Conservation (phyloP, 92 coral and sea anemone species). For the Montipora capitata region DNA sequence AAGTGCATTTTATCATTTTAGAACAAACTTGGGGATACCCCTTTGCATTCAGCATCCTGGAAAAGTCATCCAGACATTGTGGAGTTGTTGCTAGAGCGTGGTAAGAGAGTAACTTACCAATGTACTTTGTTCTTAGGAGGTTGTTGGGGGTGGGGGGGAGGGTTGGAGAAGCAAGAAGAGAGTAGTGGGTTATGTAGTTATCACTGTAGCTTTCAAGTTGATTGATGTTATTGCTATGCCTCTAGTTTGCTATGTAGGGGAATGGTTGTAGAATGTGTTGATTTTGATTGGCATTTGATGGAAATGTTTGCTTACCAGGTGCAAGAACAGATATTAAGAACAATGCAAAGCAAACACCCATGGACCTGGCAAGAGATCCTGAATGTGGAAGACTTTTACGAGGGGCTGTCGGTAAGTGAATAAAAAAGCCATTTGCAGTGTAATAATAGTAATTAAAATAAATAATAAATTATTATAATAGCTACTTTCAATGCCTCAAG, state of each 20-base stretch:
- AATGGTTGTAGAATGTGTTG: no score
- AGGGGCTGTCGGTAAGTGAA: slow-evolving; percentile 89
- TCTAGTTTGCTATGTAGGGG: no score
- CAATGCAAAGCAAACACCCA: slow-evolving; percentile 90
- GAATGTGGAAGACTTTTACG: slow-evolving; percentile 91
- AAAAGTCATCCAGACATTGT: slow-evolving; percentile 94
- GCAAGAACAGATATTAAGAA: slow-evolving; percentile 91
- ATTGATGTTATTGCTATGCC: no score
- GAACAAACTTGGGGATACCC: slow-evolving; percentile 98
- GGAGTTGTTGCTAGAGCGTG: slow-evolving; percentile 86
- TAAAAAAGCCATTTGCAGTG: no score
- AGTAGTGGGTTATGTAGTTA: no score
- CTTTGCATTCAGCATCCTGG: slow-evolving; percentile 98
- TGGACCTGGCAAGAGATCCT: slow-evolving; percentile 94
- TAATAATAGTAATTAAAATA: no score
- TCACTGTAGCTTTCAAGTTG: no score
- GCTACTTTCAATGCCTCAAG: no score
- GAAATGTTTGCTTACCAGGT: slow-evolving; percentile 42
- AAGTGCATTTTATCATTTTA: slow-evolving; percentile 1
- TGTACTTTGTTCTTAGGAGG: no score
- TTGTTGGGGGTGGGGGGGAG: no score
- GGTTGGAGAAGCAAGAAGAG: no score
- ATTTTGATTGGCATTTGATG: neutral
- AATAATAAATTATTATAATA: no score
- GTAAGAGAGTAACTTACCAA: slow-evolving; percentile 39